Evolutionary conservation across 23 tunicate species (phyloP), one percentile per base, ranked within the genome.

Genomic region (Ciona savignyi): DNA sequence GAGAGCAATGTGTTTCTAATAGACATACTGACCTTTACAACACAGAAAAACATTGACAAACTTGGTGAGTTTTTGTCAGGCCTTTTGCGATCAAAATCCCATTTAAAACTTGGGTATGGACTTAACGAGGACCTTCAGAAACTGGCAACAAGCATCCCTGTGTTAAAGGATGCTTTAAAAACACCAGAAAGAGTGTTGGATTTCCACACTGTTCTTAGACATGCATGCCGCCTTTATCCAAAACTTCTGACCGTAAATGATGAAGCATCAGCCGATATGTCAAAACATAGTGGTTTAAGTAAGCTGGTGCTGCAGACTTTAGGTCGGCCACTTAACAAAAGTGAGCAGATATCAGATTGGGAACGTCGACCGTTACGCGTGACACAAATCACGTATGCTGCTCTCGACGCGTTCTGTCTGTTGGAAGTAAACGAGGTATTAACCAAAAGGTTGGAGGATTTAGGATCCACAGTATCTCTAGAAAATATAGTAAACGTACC

Each of bases 301-400:
- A 81, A 81, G 68, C 72, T 88, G n/a, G 87, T 68, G 0, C 69
- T 35, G 51, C 83, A 77, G 33, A 77, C 80, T 72, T 24, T 88
- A 29, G 96, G 96, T 20, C 25, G 33, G 0, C 82, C 78, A 27
- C 67, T 88, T 28, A 81, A 88, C 65, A 88, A 88, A 82, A 70
- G 83, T 51, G 96, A 88, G 61, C 96, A 88, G 71, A 82, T 88
- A 70, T 88, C 96, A 34, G 87, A 88, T 77, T 88, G 96, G 96
- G 83, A 77, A 76, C 62, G 87, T 33, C 63, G 96, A 11, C 96
- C 96, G 23, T 62, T 88, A 35, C 75, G 96, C 20, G 71, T 63
- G 21, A 62, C 96, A 21, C 96, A 88, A 66, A 56, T 88, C 2
- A 68, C 69, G 33, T 88, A 88, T 77, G 87, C 96, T 3, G 96